Evolutionary conservation across 2,888 invertebrate genomes (phyloP), one percentile per base, ranked within the genome.

Genomic region (Hartigia nigra): DNA sequence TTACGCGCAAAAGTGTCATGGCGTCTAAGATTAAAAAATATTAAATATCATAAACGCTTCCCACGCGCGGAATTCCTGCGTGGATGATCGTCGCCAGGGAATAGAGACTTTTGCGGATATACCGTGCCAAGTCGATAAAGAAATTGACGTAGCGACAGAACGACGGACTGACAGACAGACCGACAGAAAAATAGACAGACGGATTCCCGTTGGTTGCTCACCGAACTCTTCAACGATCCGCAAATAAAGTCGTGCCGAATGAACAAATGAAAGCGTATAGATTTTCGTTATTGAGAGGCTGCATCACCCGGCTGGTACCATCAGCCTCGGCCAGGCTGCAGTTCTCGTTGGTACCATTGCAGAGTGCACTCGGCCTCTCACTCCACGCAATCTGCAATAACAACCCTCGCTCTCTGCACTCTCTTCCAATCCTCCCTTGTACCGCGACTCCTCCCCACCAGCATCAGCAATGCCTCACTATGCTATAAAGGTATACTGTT

Each of bases 311-410:
- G 82, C 82, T 81, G 80, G 80, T 83, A 77, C 77, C 81, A 81
- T 9, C 79, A 84, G 83, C 80, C 82, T 81, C 81, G 84, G 80
- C 83, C 87, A 84, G 84, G 83, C 84, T 82, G 82, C 84, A 82
- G 77, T 81, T 79, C 82, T 80, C 82, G 80, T 81, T 80, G 81
- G 86, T 87, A 85, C 84, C 88, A 86, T 86, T 85, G 84, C 85
- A 79, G 87, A 87, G 86, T 88, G 89, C 88, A 86, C 88, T 88
- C 88, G 84, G 84, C 85, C 82, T 81, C 88, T 85, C 86, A 82
- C 88, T 86, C 88, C 87, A 86, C 86, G 88, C 88, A 88, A 88
- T 89, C 89, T 89, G 88, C 87, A 89, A 89, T 89, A 89, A 89
- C 89, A 89, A 89, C 89, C 89, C 86, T 89, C 89, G 85, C 84